These are phyloP conservation scores for Maccullochella peelii DNA, from an alignment of 2,113 vertebrate genomes.

Conservation along the genomic window DNA sequence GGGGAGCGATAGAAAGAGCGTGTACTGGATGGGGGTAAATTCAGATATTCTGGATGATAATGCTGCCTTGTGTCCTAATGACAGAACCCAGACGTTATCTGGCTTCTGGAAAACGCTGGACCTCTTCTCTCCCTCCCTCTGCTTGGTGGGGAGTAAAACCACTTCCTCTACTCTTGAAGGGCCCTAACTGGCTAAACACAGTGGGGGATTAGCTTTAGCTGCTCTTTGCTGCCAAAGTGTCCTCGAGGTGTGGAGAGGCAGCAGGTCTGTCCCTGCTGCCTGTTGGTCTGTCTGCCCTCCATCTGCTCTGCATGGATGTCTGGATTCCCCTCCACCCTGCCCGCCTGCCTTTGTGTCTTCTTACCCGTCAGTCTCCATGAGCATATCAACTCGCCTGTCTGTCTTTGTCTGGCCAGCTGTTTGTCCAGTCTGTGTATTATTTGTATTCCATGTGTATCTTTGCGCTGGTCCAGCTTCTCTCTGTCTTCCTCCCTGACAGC, in stretches of 20 bases:
- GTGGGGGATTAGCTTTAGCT: conserved; percentile 55
- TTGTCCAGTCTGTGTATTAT: conserved; percentile 59
- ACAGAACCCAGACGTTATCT: conserved; percentile 64
- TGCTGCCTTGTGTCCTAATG: conserved; percentile 63
- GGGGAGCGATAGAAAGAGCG: conserved; percentile 42
- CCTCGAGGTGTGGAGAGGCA: conserved; percentile 51
- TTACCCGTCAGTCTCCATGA: conserved; percentile 28
- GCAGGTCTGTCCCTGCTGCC: conserved; percentile 27
- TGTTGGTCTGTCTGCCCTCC: conserved; percentile 30
- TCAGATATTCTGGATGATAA: conserved; percentile 75
- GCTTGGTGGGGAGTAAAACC: conserved; percentile 27
- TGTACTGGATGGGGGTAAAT: conserved; percentile 51
- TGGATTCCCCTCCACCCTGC: conserved; percentile 17
- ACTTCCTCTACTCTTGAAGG: conserved; percentile 52
- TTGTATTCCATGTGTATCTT: conserved; percentile 52
- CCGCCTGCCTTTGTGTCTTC: conserved; percentile 17
- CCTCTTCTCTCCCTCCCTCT: background rate
- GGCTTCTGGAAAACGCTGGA: conserved; percentile 48
- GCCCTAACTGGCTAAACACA: conserved; percentile 47
- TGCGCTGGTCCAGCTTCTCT: conserved; percentile 33
- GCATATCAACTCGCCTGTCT: conserved; percentile 25
- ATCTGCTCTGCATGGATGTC: conserved; percentile 32
- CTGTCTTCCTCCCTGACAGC: conserved; percentile 37
- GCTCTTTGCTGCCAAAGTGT: conserved; percentile 55
- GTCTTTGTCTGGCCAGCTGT: conserved; percentile 44